Conservation (phyloP, 2,888 invertebrate genomes). For the Cactoblastis cactorum region DNA sequence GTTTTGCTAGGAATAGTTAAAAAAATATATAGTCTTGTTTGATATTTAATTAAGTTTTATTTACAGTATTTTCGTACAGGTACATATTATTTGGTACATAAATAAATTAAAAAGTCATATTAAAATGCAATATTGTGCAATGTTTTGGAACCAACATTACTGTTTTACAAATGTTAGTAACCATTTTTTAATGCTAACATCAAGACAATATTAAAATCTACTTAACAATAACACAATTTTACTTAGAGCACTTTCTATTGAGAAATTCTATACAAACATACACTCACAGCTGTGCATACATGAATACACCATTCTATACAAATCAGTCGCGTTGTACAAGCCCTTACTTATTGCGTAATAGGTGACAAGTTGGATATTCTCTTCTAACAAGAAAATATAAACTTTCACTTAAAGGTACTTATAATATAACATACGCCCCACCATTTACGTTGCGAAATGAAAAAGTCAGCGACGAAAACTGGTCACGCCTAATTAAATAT, state of each 20-base stretch:
- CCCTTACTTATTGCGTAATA: constrained; percentile 16
- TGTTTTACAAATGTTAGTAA: not conserved
- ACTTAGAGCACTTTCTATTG: not conserved
- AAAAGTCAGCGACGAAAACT: constrained; percentile 7
- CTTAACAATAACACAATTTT: not conserved
- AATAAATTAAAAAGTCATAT: not conserved
- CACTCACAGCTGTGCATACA: constrained; percentile 1
- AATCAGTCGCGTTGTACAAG: constrained; percentile 19
- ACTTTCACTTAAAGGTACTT: constrained; percentile 17
- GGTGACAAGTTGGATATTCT: constrained; percentile 23
- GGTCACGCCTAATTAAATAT: constrained; percentile 3
- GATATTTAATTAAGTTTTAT: no score
- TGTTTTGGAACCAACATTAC: not conserved
- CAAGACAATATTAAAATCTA: not conserved
- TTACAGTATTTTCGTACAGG: constrained; percentile 1
- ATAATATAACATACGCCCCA: not conserved
- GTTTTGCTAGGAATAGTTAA: no score
- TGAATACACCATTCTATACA: constrained; percentile 13
- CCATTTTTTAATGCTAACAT: constrained; percentile 6
- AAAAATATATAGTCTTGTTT: no score
- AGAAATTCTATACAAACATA: not conserved
- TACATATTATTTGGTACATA: constrained; percentile 8
- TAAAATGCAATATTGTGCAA: not conserved
- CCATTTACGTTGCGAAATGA: not conserved
- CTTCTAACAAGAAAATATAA: constrained; percentile 24